A percentile compares a stretch with the other conserved stretches of the same genome.
phyloP scores from a whole-genome alignment of 2,888 invertebrate genomes.

The Tiliacea citrago region DNA sequence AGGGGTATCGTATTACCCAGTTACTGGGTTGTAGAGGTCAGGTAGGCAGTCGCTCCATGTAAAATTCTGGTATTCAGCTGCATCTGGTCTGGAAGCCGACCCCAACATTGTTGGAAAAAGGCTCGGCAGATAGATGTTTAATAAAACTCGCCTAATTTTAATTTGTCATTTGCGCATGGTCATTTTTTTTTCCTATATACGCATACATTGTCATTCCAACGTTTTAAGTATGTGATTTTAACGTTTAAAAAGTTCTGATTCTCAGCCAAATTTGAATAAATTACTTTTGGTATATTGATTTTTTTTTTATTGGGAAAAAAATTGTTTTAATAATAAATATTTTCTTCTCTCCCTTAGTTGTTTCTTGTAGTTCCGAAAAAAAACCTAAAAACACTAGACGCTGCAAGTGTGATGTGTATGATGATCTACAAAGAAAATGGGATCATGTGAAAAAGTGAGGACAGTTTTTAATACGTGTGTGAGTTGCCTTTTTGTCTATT shows the following conservation, averaged over 20 bases:
- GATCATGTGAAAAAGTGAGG: slow-evolving; percentile 36
- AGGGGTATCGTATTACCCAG: too few species aligned
- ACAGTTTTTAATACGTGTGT: not conserved
- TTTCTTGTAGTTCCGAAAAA: slow-evolving; percentile 22
- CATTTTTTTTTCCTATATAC: too few species aligned
- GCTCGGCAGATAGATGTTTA: too few species aligned
- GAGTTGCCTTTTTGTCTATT: not conserved
- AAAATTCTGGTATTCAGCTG: too few species aligned
- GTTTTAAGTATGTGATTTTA: too few species aligned
- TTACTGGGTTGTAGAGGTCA: too few species aligned
- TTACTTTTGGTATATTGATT: not conserved
- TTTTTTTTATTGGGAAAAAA: not conserved
- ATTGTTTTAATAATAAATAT: not conserved
- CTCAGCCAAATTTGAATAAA: not conserved
- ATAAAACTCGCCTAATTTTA: too few species aligned
- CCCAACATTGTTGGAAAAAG: too few species aligned
- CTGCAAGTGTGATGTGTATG: slow-evolving; percentile 36
- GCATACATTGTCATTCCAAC: too few species aligned
- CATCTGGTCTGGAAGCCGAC: too few species aligned
- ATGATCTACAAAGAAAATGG: slow-evolving; percentile 51
- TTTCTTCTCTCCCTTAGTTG: slow-evolving; percentile 10
- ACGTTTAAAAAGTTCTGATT: not conserved
- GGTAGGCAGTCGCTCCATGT: too few species aligned
- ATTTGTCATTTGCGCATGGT: too few species aligned
- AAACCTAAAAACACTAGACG: not conserved